Evolutionary conservation across 1,140 invertebrate genomes (phyloP), one percentile per base, ranked within the genome.

Genomic region (Drosophila mayri): DNA sequence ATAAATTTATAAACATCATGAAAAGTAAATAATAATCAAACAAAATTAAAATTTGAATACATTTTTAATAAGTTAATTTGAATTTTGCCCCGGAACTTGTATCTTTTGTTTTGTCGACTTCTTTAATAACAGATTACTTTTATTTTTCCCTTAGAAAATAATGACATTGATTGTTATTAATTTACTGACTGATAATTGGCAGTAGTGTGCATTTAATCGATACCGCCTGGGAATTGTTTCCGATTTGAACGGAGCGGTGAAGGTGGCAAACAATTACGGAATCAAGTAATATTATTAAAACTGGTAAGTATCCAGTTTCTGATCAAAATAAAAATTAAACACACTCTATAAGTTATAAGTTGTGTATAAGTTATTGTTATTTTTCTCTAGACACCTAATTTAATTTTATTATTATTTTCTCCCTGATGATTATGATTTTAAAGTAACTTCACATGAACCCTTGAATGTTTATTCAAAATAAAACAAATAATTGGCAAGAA

Each of bases 141-240:
- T n/a, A 18, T 10, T 59, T 20, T 32, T 14, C 25, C 4, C 35
- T n/a, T 32, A 44, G 4, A 11, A n/a, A 16, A 22, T 49, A 72
- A 46, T 55, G 14, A 16, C 41, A 66, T n/a, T 43, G 40, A 63
- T 47, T 10, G 18, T 25, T 40, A 22, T 25, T 32, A 35, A 9
- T 38, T 57, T 71, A 16, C 25, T 38, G 12, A 25, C 63, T 35
- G 37, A 20, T 22, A 50, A 50, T n/a, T 44, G 64, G 14, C 8
- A 25, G 35, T n/a, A 70, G 28, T 9, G 16, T 46, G 18, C 20
- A 71, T 47, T 70, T 71, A 70, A 57, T 10, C 16, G 32, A 1
- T 3, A 40, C 14, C 3, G 16, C 14, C 18, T 57, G 25, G 6
- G 49, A 57, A 68, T 38, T 35, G n/a, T 47, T 47, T 37, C 10